Base-by-base conservation (phyloP, 2,888 invertebrate species). In the Mystacides longicornis region DNA sequence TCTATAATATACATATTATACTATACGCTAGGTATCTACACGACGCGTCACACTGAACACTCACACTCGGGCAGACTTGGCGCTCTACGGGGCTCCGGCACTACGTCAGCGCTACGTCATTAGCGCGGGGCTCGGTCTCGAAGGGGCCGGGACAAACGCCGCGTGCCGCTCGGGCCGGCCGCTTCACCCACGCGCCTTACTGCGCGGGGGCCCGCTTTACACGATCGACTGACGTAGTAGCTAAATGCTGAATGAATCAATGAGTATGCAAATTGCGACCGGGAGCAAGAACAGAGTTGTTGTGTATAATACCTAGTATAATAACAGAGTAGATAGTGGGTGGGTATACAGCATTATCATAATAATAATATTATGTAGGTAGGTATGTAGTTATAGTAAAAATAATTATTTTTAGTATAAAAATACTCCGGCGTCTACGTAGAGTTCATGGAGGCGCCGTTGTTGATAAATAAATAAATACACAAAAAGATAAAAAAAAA, bases 101-200 rank as follows among this genome's bases (percentile, higher is more conserved):
- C n/a, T 37, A 37, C 37, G 37, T 37, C 37, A 37, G 37, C 16
- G 37, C 37, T 37, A 37, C 37, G 37, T 37, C 37, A 37, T 16
- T 37, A 14, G 3, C 37, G 16, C 37, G 37, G 16, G 3, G 16
- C 37, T n/a, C 27, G 11, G 27, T 27, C 37, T 37, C 37, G 16
- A 37, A 37, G 16, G 37, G 37, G 37, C n/a, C 7, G 3, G 37
- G 37, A 14, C n/a, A 14, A 37, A 37, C 14, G 37, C 14, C n/a
- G 16, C 3, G 37, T 37, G 37, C 16, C 16, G 16, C 14, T 37
- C 14, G 37, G 16, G 14, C 16, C 37, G 37, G 3, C 14, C 37
- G 37, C 37, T 16, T n/a, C 14, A 3, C 7, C 16, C n/a, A 37
- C 14, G 16, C 3, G 16, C 37, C 37, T 37, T 37, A n/a, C 14